Evolutionary conservation across 2,888 invertebrate species (phyloP), one percentile per base, ranked within the genome.

Genomic region (Scaptomyza flava): DNA sequence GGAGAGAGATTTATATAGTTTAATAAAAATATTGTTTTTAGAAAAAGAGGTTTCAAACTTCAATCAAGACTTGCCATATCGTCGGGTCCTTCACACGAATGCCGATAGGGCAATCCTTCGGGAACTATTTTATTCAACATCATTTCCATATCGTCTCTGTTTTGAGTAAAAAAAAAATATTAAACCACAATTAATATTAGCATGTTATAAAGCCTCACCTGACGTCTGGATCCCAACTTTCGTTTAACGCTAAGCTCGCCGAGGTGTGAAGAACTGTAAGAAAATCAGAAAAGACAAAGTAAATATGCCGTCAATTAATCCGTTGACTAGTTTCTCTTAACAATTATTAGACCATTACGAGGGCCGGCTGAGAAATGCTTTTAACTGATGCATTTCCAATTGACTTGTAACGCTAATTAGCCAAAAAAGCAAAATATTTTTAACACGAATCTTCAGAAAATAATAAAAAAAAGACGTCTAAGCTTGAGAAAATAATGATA

Each of bases 71-170:
- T 94, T 93, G 98, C 98, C 98, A 99, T 99, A 92, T 99, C 98
- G 93, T 99, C 99, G 77, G 98, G 98, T 81, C 99, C 99, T 94
- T 99, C 99, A 93, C 98, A 98, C 75, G 97, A 97, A 93, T 99
- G 99, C 93, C 97, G 95, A 93, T 98, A 99, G 89, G 96, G 96
- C 93, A 98, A 94, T 90, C 96, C 98, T 95, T 99, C 98, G 92
- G 98, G 98, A 93, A 99, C 97, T 93, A 99, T 97, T 95, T 98
- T 98, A 93, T 98, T 98, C 93, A 99, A 94, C 97, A 99, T 98
- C 98, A 98, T 98, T 93, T 99, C 98, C 98, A 98, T 98, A 92
- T 99, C 99, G 92, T 98, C 98, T 93, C 98, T 95, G 72, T 30
- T 53, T 14, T 12, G 11, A 4, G 6, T 7, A 46, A 53, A 34